Evolutionary conservation across 2,797 vertebrate genomes (phyloP), one percentile per base, ranked within the genome.

Genomic region (Vultur gryphus): DNA sequence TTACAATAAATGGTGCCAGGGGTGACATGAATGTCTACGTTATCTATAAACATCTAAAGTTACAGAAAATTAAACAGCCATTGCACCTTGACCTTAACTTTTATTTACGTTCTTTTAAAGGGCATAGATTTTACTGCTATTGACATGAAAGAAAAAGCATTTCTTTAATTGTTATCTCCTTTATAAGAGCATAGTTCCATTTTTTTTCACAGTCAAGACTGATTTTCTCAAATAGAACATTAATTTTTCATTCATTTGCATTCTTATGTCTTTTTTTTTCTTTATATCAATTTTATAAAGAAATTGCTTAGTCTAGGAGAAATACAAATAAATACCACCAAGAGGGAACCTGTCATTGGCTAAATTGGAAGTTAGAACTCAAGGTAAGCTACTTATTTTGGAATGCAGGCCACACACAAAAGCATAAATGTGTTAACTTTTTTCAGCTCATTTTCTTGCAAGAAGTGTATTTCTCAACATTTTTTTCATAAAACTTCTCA

Each of bases 311-410:
- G 9, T 66, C 23, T 33, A 70, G 29, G 35, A 59, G 26, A 54
- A 84, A 78, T 73, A 13, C 2, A 81, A 73, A 41, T 35, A 52
- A 66, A 94, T 62, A 18, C 0, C 11, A 57, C 4, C 4, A 43
- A 4, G 1, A 73, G 7, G 3, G 7, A 66, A 67, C 7, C 0
- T 33, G 4, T 4, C 62, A 58, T 9, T 78, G 10, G 33, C 11
- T 81, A 44, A 69, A 61, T 6, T 52, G 9, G 28, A 89, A 89
- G n/a, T 52, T 35, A 69, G 21, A 84, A 4, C 11, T 54, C 10
- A 77, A 52, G 13, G 9, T 77, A 52, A 73, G 6, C 4, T 33
- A 48, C 3, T 64, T 65, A 16, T 43, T 88, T 79, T 64, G 7
- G 12, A 72, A 59, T 43, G 3, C 4, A 46, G 5, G 8, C 4